These are phyloP conservation scores for Palloptera scutellata DNA, from an alignment of 2,888 invertebrate species.

Conservation along the genomic window DNA sequence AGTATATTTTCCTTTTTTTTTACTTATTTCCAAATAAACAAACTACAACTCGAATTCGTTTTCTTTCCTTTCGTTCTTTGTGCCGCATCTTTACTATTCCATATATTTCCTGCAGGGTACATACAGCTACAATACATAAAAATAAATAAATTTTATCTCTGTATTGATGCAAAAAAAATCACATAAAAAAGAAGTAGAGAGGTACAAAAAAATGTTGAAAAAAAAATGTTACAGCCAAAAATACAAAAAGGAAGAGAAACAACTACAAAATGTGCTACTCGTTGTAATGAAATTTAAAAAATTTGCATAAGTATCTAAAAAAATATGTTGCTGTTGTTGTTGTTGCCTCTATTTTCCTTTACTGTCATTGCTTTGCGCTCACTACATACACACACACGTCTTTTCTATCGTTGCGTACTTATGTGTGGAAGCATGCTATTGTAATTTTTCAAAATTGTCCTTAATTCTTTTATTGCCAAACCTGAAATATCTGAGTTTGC, in stretches of 20 bases:
- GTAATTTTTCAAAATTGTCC: too few species aligned
- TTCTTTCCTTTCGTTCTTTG: too few species aligned
- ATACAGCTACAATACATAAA: too few species aligned
- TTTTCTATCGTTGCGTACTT: constrained; percentile 12
- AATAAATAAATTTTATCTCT: background rate
- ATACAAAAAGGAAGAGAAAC: background rate
- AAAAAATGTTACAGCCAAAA: background rate
- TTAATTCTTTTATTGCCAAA: too few species aligned
- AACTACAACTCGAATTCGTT: too few species aligned
- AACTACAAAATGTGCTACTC: background rate
- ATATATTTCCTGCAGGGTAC: too few species aligned
- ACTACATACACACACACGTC: background rate
- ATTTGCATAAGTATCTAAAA: constrained; percentile 5
- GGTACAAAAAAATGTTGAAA: background rate
- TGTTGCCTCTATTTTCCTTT: background rate
- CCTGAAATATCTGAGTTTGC: too few species aligned
- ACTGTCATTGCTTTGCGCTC: background rate
- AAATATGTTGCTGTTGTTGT: constrained; percentile 2
- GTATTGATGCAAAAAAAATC: background rate
- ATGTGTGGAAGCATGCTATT: too few species aligned
- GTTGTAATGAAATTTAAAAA: background rate
- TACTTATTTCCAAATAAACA: too few species aligned
- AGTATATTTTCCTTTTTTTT: too few species aligned
- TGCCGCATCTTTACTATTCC: background rate
- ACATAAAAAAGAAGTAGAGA: too few species aligned